Base-by-base conservation (phyloP, 2,113 vertebrate genomes). In the Rissa tridactyla region DNA sequence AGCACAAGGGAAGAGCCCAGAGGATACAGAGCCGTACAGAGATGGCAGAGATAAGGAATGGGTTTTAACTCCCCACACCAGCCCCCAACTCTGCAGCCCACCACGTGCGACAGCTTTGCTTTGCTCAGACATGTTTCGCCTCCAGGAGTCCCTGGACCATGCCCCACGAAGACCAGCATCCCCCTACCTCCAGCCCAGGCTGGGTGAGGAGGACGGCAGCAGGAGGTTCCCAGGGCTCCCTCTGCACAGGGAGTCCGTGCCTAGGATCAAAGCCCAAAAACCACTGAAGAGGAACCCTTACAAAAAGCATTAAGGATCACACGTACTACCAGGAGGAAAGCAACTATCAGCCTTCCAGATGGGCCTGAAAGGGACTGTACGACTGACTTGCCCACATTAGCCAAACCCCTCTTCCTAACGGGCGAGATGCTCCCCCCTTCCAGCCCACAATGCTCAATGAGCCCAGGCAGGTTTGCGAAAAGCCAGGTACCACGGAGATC, bases 61-160 rank as follows among this genome's bases (percentile, higher is more conserved):
- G 11, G 36, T 9, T 61, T 82, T 17, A 51, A 54, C 8, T 36
- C 5, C 54, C 5, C 49, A 66, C 79, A n/a, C 5, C 44, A 80
- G 57, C 19, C 42, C 36, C 25, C 14, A 69, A 3, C 20, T 32
- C n/a, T 10, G 13, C 73, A 68, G 20, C n/a, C 60, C 73, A 55
- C 17, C 0, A 0, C 40, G 34, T 1, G 9, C 0, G 0, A 32
- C 66, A 69, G 57, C 76, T 69, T 52, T 62, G 57, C 80, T 69
- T 52, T 66, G n/a, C 52, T 21, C 2, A 14, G 61, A 46, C 6
- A 2, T 0, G 1, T 26, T 65, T 27, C 47, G 58, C 62, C n/a
- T 90, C 12, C 5, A 47, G 44, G 49, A 88, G 52, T 30, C 46
- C 34, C 57, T 30, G 49, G 62, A 20, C 29, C 18, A 51, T 57